phyloP scores from a whole-genome alignment of 2,888 invertebrate species.

The Hypselothyrea guttata region DNA sequence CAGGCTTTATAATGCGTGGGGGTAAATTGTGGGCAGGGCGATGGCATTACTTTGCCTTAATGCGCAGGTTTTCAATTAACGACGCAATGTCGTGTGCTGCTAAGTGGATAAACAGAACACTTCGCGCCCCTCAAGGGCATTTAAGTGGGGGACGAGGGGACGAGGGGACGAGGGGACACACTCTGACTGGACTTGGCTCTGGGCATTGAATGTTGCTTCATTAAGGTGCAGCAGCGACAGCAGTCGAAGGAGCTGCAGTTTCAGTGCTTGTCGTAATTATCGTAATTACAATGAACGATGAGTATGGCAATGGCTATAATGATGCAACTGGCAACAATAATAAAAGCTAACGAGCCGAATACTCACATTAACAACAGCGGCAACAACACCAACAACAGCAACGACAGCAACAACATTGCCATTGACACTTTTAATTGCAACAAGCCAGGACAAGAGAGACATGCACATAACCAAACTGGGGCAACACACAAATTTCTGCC shows the following conservation, averaged over 20 bases:
- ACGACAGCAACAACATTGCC: constrained; percentile 41
- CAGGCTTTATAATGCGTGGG: constrained; percentile 1
- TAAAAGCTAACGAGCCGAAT: constrained; percentile 65
- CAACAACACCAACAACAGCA: constrained; percentile 17
- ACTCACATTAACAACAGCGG: constrained; percentile 24
- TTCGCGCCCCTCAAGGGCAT: too few species aligned
- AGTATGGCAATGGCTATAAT: constrained; percentile 45
- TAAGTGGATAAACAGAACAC: constrained; percentile 65
- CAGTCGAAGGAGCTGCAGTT: constrained; percentile 45
- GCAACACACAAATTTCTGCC: constrained; percentile 48
- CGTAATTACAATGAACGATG: constrained; percentile 70
- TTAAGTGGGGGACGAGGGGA: not conserved
- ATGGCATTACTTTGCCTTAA: constrained; percentile 48
- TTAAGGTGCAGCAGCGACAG: constrained; percentile 44
- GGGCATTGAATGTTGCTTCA: constrained; percentile 68
- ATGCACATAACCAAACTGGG: constrained; percentile 50
- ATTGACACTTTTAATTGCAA: constrained; percentile 66
- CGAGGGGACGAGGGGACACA: not conserved
- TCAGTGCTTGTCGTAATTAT: constrained; percentile 66
- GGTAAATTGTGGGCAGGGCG: not conserved
- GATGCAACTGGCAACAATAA: constrained; percentile 52
- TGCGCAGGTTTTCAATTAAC: constrained; percentile 73
- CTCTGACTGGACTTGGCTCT: constrained; percentile 10
- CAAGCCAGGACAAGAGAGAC: constrained; percentile 39
- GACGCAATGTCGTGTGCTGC: constrained; percentile 51